These are phyloP conservation scores for Agonum fuliginosum DNA, from an alignment of 2,888 invertebrate genomes.

Conservation along the genomic window DNA sequence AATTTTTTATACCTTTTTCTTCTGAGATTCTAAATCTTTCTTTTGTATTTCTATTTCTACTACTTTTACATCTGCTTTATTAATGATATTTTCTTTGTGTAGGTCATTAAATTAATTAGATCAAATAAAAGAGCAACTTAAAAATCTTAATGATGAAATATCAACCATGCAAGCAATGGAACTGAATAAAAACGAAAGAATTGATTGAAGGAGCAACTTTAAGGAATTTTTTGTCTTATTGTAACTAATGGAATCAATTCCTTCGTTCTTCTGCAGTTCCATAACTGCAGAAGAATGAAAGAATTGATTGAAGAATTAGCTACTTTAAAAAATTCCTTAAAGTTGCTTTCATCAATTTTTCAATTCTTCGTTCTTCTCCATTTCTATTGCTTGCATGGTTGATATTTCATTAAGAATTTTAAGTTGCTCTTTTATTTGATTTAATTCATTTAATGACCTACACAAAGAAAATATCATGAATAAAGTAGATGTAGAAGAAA, in stretches of 20 bases:
- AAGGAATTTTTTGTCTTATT: too few species aligned
- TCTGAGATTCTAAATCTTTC: slow-evolving; percentile 12
- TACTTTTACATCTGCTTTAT: neutral
- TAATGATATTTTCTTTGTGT: neutral
- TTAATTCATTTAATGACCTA: neutral
- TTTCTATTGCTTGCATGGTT: neutral
- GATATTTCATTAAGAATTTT: slow-evolving; percentile 6
- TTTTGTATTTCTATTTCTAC: slow-evolving; percentile 22
- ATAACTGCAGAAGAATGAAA: too few species aligned
- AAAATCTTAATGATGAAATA: neutral
- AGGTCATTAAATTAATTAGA: too few species aligned
- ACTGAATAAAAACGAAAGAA: slow-evolving; percentile 15
- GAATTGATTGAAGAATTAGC: neutral
- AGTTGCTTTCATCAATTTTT: too few species aligned
- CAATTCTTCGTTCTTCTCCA: slow-evolving; percentile 16
- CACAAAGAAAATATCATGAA: neutral
- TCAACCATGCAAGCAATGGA: neutral
- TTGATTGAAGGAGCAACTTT: too few species aligned
- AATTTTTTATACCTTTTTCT: slow-evolving; percentile 15
- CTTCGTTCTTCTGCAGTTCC: too few species aligned
- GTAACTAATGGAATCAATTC: neutral
- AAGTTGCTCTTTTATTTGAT: too few species aligned
- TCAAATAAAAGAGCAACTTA: too few species aligned
- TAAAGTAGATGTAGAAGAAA: neutral
- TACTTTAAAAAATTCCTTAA: neutral